phyloP scores from a whole-genome alignment of 2,888 invertebrate species.

The Tenthredo amoena region DNA sequence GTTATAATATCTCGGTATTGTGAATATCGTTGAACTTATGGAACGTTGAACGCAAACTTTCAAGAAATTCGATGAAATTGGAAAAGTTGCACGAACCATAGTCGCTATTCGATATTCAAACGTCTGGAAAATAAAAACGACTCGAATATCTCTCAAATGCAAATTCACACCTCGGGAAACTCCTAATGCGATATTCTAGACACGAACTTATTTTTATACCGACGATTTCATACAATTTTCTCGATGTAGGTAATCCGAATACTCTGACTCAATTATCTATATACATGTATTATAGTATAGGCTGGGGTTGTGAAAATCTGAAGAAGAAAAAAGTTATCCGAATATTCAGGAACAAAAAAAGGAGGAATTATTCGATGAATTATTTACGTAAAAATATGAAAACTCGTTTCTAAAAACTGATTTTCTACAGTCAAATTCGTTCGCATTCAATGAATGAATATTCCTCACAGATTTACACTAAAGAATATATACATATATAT shows the following conservation, averaged over 20 bases:
- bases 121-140: not conserved
- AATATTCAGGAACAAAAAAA: not conserved
- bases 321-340: not conserved
- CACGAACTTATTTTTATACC: conserved; percentile 34
- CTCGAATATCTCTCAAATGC: conserved; percentile 56
- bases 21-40: too few species aligned
- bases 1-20: not conserved
- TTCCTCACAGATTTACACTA: not conserved
- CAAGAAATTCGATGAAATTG: not conserved
- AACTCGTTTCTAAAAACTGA: not conserved
- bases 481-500: too few species aligned
- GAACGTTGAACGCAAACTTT: not conserved
- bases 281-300: not conserved
- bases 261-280: not conserved
- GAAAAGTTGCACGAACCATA: not conserved
- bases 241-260: not conserved
- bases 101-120: conserved; percentile 17
- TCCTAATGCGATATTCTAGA: conserved; percentile 37
- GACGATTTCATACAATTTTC: not conserved
- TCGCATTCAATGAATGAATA: not conserved
- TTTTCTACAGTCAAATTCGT: not conserved
- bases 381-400: not conserved
- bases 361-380: not conserved
- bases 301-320: not conserved
- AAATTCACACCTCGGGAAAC: conserved; percentile 31